Evolutionary conservation across 2,888 invertebrate genomes (phyloP).

Genomic region (Exephanes ischioxanthus): DNA sequence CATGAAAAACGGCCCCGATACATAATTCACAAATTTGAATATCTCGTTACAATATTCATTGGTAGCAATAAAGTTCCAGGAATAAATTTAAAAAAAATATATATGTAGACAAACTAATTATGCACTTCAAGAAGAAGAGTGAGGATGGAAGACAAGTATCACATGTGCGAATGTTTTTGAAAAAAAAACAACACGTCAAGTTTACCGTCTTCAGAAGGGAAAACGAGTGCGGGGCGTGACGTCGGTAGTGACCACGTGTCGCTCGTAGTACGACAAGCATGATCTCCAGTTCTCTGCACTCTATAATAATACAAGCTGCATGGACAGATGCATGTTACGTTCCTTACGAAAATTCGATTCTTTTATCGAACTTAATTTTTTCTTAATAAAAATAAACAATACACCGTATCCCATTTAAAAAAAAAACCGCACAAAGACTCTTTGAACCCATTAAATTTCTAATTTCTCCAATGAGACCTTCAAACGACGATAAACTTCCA

Average conservation of each 20-base stretch:
- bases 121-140: background rate
- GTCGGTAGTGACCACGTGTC: slow-evolving; percentile 75
- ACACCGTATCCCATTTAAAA: background rate
- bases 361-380: background rate
- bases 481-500: background rate
- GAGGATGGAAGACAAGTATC: slow-evolving; percentile 1
- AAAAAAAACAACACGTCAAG: background rate
- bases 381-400: background rate
- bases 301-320: slow-evolving; percentile 7
- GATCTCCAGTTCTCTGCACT: slow-evolving; percentile 41
- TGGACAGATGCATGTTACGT: background rate
- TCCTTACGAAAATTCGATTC: background rate
- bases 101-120: background rate
- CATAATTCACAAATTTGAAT: slow-evolving; percentile 19
- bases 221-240: slow-evolving; percentile 71
- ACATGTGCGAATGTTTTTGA: background rate
- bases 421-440: background rate
- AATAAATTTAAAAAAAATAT: background rate
- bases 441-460: background rate
- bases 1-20: slow-evolving; percentile 12
- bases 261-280: slow-evolving; percentile 64
- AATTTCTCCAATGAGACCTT: background rate
- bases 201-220: slow-evolving; percentile 64
- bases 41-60: slow-evolving; percentile 13
- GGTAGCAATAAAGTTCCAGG: slow-evolving; percentile 12